Base-by-base conservation (phyloP, 2,797 vertebrate species). In the Orestias chungarensis region DNA sequence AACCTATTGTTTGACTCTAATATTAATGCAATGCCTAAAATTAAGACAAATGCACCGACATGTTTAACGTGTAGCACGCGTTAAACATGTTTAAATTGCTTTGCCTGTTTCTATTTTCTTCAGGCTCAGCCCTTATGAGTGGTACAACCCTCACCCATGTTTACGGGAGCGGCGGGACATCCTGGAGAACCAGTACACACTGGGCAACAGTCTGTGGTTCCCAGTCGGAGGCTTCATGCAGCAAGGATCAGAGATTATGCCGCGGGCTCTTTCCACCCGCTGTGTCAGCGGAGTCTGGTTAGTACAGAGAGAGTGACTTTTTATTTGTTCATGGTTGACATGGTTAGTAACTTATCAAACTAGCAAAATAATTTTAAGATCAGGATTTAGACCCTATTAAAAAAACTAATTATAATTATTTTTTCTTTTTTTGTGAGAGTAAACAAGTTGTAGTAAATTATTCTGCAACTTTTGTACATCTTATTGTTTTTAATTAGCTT, bases 221-320 rank as follows among this genome's bases (percentile, higher is more conserved):
- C 96, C 96, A 0, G 93, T 97, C 0, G 96, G 96, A 0, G 96
- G 96, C n/a, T 97, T 97, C 94, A 96, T 97, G 96, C 96, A 97
- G 82, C 96, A 97, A 80, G 96, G 96, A 0, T 96, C 96, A 0
- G 96, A 97, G 93, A 94, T 97, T 83, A 96, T 96, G 95, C 96
- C 96, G 27, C 90, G 96, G 0, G 96, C 96, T 0, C 90, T 97
- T 54, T 97, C 96, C 66, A 97, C 96, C 0, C 95, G 96, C 89
- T 97, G 96, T 3, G 96, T 97, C 91, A 97, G 96, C 15, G 96
- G 96, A 1, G 96, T 97, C 91, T 97, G 96, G 96, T 97, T 78
- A 86, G 93, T 81, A 61, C 40, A 2, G 38, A 10, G 29, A 18
- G 20, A 6, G n/a, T 17, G 18, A 25, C 46, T 9, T 43, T 12